Base-by-base conservation (phyloP, 2,888 invertebrate species). In the Agriopis marginaria region DNA sequence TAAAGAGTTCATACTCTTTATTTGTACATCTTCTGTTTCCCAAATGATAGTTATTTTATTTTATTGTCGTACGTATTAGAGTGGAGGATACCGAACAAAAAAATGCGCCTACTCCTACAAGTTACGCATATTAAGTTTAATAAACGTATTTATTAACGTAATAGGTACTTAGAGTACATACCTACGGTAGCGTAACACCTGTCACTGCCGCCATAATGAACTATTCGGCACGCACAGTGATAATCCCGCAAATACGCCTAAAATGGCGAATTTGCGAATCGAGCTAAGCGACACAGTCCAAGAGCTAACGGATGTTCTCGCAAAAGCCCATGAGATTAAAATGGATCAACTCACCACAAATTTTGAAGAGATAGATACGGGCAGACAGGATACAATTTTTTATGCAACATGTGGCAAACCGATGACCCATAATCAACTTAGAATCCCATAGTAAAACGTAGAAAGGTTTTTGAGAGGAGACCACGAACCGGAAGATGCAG, bases 211-310 rank as follows among this genome's bases (percentile, higher is more conserved):
- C 65, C 45, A 49, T 49, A 65, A 65, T 65, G 45, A 62, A 68
- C 71, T 64, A 71, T 68, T 71, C 50, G 50, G 64, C 67, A 68
- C 70, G 71, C 47, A 50, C 71, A 7, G 9, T 12, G 39, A 7
- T 74, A 73, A 74, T 73, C 71, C 66, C 44, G 32, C 59, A 66
- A 72, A 73, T 72, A 73, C 67, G 58, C 62, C 14, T 66, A 64
- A 59, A 70, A 59, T 70, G 39, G 54, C 23, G 50, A 47, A 66
- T 61, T 69, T 61, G 32, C 56, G n/a, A 12, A 51, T 42, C 14
- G 42, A 42, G 55, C 9, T 60, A 50, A 55, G 14, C 8, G 11
- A 9, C n/a, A 39, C 7, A 63, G 65, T 17, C 39, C 17, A 14
- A 32, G 64, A 65, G 58, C 32, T 23, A n/a, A 11, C 44, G 51